Percentiles rank a stretch among this genome's conserved stretches.
Conservation (phyloP, 1,140 invertebrate species). For the Drosophila lacertosa region DNA sequence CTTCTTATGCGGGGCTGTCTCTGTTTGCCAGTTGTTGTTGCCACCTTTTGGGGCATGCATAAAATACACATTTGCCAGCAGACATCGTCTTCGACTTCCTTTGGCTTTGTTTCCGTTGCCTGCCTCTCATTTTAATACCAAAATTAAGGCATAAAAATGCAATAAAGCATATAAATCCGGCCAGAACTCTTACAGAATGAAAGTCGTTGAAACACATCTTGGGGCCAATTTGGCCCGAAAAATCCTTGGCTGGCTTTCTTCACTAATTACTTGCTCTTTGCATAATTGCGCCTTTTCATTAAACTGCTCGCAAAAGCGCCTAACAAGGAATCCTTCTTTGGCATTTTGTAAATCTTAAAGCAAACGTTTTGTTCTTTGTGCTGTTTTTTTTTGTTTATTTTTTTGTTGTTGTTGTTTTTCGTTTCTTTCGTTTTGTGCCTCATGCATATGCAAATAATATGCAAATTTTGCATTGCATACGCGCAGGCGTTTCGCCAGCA, state of each 20-base stretch:
- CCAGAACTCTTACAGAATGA: background rate
- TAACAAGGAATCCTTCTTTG: constrained; percentile 15
- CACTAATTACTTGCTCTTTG: constrained; percentile 75
- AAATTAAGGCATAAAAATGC: constrained; percentile 63
- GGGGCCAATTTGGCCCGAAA: constrained; percentile 9
- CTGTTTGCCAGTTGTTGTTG: constrained; percentile 37
- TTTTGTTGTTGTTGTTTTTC: too few relatives aligned
- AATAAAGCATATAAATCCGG: constrained; percentile 28
- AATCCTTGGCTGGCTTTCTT: constrained; percentile 18
- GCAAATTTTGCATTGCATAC: constrained; percentile 67
- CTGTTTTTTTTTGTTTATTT: too few relatives aligned
- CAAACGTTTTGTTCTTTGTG: constrained; percentile 44
- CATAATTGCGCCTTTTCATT: constrained; percentile 74
- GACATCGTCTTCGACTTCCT: constrained; percentile 29
- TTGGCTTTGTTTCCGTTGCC: constrained; percentile 57
- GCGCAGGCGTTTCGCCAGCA: constrained; percentile 47
- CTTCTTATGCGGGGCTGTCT: constrained; percentile 5
- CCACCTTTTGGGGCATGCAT: constrained; percentile 74
- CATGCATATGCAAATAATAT: constrained; percentile 77
- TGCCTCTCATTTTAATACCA: constrained; percentile 42
- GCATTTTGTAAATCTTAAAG: constrained; percentile 69
- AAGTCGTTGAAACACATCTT: constrained; percentile 23
- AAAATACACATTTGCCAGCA: constrained; percentile 78
- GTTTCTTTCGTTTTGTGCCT: constrained; percentile 38
- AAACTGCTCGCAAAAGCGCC: constrained; percentile 38